Evolutionary conservation across 2,888 invertebrate species (phyloP).

Genomic region (Branchellion lobata): DNA sequence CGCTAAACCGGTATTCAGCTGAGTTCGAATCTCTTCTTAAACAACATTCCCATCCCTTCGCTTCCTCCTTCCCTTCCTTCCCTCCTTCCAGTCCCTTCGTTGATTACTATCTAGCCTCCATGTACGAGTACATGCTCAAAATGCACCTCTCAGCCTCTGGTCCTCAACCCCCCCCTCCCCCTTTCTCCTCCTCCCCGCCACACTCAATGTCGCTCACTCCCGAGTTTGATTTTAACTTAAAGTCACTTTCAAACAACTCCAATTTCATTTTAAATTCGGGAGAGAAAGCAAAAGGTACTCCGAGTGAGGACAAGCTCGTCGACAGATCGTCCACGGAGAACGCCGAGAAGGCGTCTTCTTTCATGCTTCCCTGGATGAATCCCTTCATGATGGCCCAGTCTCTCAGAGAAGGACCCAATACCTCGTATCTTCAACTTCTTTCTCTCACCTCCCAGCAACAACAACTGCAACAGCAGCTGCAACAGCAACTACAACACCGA

Average conservation of each 20-base stretch:
- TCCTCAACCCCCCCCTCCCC: not conserved
- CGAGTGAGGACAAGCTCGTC: not conserved
- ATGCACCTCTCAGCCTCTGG: not conserved
- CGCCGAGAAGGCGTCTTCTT: not conserved
- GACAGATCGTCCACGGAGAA: not conserved
- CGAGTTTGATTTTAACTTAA: not conserved
- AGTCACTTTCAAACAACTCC: constrained; percentile 6
- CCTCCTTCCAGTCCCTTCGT: constrained; percentile 10
- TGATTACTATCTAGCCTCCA: constrained; percentile 4
- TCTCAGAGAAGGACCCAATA: constrained; percentile 8
- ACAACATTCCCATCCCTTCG: constrained; percentile 1
- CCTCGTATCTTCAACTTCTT: constrained; percentile 11
- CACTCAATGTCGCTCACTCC: not conserved
- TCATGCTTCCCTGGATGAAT: not conserved
- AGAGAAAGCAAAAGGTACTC: not conserved
- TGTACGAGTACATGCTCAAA: constrained; percentile 24
- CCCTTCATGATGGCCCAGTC: not conserved
- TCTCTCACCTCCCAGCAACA: constrained; percentile 7
- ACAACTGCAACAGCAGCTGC: constrained; percentile 1
- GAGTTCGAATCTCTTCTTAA: not conserved
- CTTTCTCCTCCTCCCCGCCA: not conserved
- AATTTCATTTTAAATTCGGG: not conserved
- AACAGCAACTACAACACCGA: constrained; percentile 8
- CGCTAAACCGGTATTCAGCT: not conserved
- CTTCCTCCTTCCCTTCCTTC: not conserved